Conservation (phyloP, 2,797 vertebrate species). For the Coluber constrictor region DNA sequence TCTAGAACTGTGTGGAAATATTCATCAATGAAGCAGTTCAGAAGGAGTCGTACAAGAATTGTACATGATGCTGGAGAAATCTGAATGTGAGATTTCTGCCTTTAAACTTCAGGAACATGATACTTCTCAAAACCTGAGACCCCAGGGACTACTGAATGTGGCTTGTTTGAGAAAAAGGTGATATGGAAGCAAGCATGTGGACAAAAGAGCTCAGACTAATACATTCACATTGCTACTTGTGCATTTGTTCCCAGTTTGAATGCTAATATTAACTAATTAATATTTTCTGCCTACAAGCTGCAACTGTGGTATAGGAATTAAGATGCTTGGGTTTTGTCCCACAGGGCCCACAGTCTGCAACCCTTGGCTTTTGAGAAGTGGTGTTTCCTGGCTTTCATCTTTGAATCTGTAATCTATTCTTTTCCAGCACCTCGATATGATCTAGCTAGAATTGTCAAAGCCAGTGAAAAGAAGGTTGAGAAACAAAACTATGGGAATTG, state of each 20-base stretch:
- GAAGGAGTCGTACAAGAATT: background rate
- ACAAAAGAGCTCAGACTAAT: background rate
- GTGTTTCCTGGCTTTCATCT: background rate
- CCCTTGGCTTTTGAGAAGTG: background rate
- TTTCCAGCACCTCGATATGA: background rate
- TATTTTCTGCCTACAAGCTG: background rate
- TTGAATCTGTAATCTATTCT: background rate
- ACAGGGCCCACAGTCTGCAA: background rate
- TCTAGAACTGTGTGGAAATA: background rate
- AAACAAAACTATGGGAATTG: background rate
- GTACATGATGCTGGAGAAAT: background rate
- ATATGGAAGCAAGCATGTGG: background rate
- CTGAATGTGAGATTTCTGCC: background rate
- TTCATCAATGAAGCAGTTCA: background rate
- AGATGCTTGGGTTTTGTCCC: background rate
- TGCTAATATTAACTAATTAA: background rate
- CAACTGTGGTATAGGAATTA: background rate
- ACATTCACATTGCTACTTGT: background rate
- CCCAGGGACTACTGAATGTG: background rate
- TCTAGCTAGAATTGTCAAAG: background rate
- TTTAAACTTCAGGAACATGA: background rate
- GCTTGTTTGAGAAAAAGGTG: background rate
- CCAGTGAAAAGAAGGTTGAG: background rate
- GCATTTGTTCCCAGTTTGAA: background rate
- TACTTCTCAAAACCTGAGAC: background rate